Base-by-base conservation (phyloP, 2,888 invertebrate genomes). In the Cacoxenus indagator region DNA sequence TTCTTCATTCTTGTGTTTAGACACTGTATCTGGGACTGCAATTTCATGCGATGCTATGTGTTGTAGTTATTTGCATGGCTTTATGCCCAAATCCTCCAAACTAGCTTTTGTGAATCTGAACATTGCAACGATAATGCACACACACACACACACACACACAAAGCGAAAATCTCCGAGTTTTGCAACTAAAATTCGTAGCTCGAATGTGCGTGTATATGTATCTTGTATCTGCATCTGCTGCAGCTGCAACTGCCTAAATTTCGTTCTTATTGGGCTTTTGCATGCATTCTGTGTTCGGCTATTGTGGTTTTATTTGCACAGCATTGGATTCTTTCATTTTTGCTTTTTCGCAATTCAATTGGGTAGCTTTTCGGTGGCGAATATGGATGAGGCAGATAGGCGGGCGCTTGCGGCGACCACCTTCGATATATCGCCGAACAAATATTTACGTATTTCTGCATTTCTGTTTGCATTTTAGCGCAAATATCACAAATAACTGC, bases 381-480 rank as follows among this genome's bases (percentile, higher is more conserved):
- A 14, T 37, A 0, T 4, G 9, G 37, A 1, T 2, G 37, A 2
- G 37, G 14, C 9, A 14, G 2, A 1, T 2, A 4, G 37, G 37
- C 14, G 37, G 37, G 37, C 9, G 2, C n/a, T n/a, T n/a, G 5
- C 37, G 1, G 37, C 4, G 9, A 4, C 31, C 37, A 69, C 45
- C 64, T 37, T 68, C 46, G 69, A 77, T 73, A 72, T 79, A 76
- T 76, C 73, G 59, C 73, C 74, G 73, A 72, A 76, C 72, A 83
- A 78, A 80, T 80, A 80, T 77, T 82, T 82, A 75, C 71, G 75
- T 73, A 72, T 69, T 73, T 75, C 69, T 72, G 70, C 73, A 81
- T 76, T 74, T 78, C 76, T 78, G 84, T 75, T 78, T 78, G 75
- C 78, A 84, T 83, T 84, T 79, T 75, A 77, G 77, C 73, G 73